Percentiles rank a stretch among this genome's conserved stretches.
phyloP scores from a whole-genome alignment of 2,797 vertebrate species.

The Channallabes apus region DNA sequence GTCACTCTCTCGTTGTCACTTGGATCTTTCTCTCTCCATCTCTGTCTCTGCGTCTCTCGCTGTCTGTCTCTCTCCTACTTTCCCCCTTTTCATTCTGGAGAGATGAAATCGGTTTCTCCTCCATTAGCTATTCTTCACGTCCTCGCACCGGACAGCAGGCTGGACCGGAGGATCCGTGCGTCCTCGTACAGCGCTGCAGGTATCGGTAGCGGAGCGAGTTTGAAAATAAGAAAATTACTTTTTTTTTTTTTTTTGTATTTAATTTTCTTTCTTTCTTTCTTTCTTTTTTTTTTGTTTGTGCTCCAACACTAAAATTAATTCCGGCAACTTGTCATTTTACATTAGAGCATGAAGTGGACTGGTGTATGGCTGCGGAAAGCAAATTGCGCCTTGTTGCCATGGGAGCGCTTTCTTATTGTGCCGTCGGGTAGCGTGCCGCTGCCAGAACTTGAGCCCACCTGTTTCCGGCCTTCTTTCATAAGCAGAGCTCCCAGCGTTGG shows the following conservation, averaged over 20 bases:
- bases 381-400: constrained; percentile 75
- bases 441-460: constrained; percentile 71
- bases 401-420: constrained; percentile 69
- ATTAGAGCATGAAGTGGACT: constrained; percentile 75
- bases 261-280: constrained; percentile 52
- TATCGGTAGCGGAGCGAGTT: constrained; percentile 51
- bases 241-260: constrained; percentile 59
- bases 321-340: constrained; percentile 75
- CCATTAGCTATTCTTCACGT: constrained; percentile 68
- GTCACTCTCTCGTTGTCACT: constrained; percentile 45
- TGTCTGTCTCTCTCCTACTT: constrained; percentile 55
- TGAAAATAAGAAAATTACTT: constrained; percentile 59
- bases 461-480: constrained; percentile 63
- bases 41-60: constrained; percentile 55
- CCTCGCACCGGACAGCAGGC: constrained; percentile 46
- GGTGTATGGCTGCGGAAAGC: constrained; percentile 62
- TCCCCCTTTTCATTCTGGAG: constrained; percentile 58
- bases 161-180: constrained; percentile 62
- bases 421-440: constrained; percentile 61
- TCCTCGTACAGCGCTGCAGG: constrained; percentile 59
- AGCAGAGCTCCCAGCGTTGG: constrained; percentile 54
- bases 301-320: constrained; percentile 73
- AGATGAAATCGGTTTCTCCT: constrained; percentile 77
- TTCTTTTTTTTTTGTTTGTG: constrained; percentile 43
- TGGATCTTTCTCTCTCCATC: constrained; percentile 52